Base-by-base conservation (phyloP, 2,113 vertebrate species). In the Mirounga angustirostris region DNA sequence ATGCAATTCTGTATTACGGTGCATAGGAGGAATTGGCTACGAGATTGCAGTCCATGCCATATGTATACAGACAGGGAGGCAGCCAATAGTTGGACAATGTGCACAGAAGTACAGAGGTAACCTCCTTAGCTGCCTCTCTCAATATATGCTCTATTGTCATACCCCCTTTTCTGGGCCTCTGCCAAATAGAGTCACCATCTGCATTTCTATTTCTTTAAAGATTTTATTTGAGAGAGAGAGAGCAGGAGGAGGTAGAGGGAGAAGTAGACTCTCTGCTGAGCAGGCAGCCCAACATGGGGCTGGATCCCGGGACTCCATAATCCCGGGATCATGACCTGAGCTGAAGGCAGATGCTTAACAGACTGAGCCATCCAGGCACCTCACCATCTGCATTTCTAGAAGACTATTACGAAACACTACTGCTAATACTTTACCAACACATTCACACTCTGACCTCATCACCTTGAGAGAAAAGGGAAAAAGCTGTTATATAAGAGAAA, bases 381-480 rank as follows among this genome's bases (percentile, higher is more conserved):
- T 30, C 74, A 56, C 36, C 40, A 78, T n/a, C 8, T 85, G 10
- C 46, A 81, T 73, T 54, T 65, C 43, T 73, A 54, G 50, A 84
- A 69, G 58, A 81, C 13, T 94, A 36, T 46, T 65, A 16, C 13
- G 67, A 59, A 97, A 46, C 3, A 65, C 46, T 4, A 46, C 15
- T n/a, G 19, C 30, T 78, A 67, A 87, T n/a, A 63, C 5, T 89
- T 83, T 36, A 26, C 7, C 33, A 56, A 18, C 22, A 28, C 40
- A 85, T 43, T 89, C 71, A 52, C n/a, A 81, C 14, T 61, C 21
- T 50, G 46, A 56, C 9, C 4, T 36, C 69, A 10, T 30, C 12
- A 85, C 63, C 15, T 71, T 91, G 33, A 26, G 30, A 97, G 58
- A 71, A 43, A 26, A 82, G 43, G 26, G 14, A 21, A 86, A 96